These are phyloP conservation scores for Euwallacea fornicatus DNA, from an alignment of 1,140 invertebrate genomes.

Conservation along the genomic window DNA sequence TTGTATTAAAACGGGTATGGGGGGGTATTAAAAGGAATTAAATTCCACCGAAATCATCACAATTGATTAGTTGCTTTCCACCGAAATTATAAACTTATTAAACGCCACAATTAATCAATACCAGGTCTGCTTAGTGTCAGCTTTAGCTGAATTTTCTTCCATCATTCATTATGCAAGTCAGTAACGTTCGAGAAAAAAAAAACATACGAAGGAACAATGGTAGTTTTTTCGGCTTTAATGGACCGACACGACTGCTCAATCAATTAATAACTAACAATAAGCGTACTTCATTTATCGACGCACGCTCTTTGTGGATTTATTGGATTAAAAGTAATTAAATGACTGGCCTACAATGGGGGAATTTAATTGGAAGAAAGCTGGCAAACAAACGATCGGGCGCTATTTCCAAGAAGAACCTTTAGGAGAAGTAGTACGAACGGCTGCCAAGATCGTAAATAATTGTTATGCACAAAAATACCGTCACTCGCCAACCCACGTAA, in stretches of 20 bases:
- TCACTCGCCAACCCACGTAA: constrained; percentile 11
- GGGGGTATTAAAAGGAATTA: too few species aligned
- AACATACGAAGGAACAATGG: constrained; percentile 27
- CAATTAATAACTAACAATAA: constrained; percentile 36
- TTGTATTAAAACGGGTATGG: too few species aligned
- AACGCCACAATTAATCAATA: too few species aligned
- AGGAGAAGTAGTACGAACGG: neutral
- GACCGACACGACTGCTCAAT: constrained; percentile 34
- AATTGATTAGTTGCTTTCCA: too few species aligned
- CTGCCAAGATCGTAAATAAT: constrained; percentile 17
- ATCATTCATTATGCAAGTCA: constrained; percentile 23
- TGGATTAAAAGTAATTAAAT: constrained; percentile 26
- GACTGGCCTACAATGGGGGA: constrained; percentile 2
- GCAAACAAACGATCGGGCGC: neutral
- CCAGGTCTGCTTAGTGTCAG: too few species aligned
- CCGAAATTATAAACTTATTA: too few species aligned
- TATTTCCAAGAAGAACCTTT: constrained; percentile 1
- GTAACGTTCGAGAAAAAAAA: constrained; percentile 21
- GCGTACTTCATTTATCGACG: constrained; percentile 23
- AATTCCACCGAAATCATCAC: too few species aligned
- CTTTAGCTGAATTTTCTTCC: too few species aligned
- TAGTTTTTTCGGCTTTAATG: constrained; percentile 30
- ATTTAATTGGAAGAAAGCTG: constrained; percentile 11
- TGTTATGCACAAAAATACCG: constrained; percentile 7
- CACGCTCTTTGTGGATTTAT: constrained; percentile 15